Evolutionary conservation across 2,888 invertebrate species (phyloP).

Genomic region (Orthosia gothica): DNA sequence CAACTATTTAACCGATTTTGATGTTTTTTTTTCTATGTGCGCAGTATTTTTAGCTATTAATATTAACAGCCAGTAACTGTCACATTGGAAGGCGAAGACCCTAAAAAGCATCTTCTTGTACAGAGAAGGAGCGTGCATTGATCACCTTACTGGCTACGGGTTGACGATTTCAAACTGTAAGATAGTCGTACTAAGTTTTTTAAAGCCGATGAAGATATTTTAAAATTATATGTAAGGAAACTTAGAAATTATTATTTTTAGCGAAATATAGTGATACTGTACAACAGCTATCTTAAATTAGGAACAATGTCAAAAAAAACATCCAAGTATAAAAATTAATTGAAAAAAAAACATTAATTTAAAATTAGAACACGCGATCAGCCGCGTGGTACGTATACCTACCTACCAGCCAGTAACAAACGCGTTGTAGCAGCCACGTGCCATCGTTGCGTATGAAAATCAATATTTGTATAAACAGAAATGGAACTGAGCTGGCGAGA

Average conservation of each 20-base stretch:
- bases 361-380: constrained; percentile 15
- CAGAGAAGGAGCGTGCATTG: background rate
- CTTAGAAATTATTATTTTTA: too few relatives aligned
- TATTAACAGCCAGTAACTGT: too few relatives aligned
- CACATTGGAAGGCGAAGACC: too few relatives aligned
- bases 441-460: constrained; percentile 42
- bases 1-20: background rate
- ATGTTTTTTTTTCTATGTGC: too few relatives aligned
- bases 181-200: too few relatives aligned
- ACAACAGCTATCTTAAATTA: too few relatives aligned
- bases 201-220: too few relatives aligned
- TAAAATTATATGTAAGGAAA: too few relatives aligned
- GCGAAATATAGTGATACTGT: too few relatives aligned
- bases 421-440: constrained; percentile 45
- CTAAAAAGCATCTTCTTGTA: background rate
- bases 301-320: background rate
- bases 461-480: constrained; percentile 54
- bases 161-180: too few relatives aligned
- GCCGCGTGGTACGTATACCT: constrained; percentile 13
- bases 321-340: background rate
- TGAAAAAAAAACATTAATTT: background rate
- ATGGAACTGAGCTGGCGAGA: constrained; percentile 29
- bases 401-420: constrained; percentile 35
- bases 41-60: too few relatives aligned
- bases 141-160: background rate